Conservation (phyloP, 2,113 vertebrate genomes). For the Pardalotus punctatus region DNA sequence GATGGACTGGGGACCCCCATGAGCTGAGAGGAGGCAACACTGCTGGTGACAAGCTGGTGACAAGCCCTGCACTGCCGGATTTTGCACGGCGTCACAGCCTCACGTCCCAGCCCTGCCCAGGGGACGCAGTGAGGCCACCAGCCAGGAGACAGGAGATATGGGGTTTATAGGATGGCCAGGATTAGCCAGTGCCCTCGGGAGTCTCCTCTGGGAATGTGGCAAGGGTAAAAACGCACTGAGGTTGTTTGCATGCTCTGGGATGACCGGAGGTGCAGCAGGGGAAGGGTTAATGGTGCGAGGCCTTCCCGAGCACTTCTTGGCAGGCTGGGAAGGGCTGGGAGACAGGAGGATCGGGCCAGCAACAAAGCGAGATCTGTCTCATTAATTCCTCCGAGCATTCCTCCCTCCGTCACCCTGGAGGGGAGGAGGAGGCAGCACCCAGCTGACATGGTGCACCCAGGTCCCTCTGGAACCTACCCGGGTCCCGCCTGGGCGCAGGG, state of each 20-base stretch:
- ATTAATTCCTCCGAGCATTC: slow-evolving; percentile 60
- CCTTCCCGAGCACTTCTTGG: slow-evolving; percentile 54
- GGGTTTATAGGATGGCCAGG: background rate
- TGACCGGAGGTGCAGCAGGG: background rate
- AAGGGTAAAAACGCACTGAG: background rate
- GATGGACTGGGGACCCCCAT: rapidly evolving
- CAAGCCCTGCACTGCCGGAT: background rate
- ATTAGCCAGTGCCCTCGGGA: background rate
- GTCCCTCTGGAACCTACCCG: background rate
- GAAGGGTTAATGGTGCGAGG: slow-evolving; percentile 38
- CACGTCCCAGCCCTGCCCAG: background rate
- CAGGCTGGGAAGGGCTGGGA: slow-evolving; percentile 32
- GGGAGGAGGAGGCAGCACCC: slow-evolving; percentile 31
- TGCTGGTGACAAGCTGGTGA: rapidly evolving
- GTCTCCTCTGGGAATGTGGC: background rate
- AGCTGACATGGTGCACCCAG: background rate
- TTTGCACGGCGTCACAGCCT: background rate
- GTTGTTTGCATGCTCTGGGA: background rate
- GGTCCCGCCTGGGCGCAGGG: background rate
- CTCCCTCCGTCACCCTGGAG: background rate
- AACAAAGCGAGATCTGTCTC: slow-evolving; percentile 69
- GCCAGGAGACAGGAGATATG: background rate
- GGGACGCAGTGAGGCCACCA: background rate
- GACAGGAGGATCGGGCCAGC: slow-evolving; percentile 40
- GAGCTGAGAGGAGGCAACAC: rapidly evolving